A percentile compares a stretch with the other conserved stretches of the same genome.
Evolutionary conservation across 2,113 vertebrate genomes (phyloP).

Genomic region (Phrynosoma blainvillii): DNA sequence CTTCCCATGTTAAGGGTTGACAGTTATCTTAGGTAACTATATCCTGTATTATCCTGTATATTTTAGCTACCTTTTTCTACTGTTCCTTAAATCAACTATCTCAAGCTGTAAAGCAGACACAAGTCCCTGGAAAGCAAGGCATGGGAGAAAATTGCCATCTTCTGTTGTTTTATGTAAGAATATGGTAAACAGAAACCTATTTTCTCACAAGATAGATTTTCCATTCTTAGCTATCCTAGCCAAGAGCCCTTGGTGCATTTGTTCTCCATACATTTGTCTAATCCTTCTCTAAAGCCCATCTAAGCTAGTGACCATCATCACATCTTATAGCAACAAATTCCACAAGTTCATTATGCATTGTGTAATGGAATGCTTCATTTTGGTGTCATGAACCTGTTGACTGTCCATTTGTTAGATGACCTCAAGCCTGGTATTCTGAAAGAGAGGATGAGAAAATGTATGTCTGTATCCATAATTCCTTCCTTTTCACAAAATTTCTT

Average conservation of each 20-base stretch:
- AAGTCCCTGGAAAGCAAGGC: not conserved
- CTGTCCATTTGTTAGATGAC: not conserved
- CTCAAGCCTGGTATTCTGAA: not conserved
- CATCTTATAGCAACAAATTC: slow-evolving; percentile 17
- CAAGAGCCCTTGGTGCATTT: slow-evolving; percentile 1
- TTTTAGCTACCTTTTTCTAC: not conserved
- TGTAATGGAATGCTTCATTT: slow-evolving; percentile 4
- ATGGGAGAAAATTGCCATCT: not conserved
- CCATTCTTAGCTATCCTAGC: not conserved
- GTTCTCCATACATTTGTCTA: slow-evolving; percentile 5
- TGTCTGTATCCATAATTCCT: not conserved
- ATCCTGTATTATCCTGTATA: not conserved
- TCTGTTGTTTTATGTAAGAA: not conserved
- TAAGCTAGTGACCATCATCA: not conserved
- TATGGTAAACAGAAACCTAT: not conserved
- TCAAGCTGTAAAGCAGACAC: not conserved
- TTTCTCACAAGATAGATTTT: not conserved
- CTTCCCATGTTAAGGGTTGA: not conserved
- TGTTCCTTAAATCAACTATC: not conserved
- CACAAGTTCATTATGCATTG: not conserved
- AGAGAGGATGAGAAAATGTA: not conserved
- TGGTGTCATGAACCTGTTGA: not conserved
- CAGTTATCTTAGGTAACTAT: not conserved
- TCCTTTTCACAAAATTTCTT: not conserved
- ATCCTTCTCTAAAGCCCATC: slow-evolving; percentile 4